These are phyloP conservation scores for Paedocypris micromegethes DNA, from an alignment of 2,797 vertebrate genomes.

Conservation along the genomic window DNA sequence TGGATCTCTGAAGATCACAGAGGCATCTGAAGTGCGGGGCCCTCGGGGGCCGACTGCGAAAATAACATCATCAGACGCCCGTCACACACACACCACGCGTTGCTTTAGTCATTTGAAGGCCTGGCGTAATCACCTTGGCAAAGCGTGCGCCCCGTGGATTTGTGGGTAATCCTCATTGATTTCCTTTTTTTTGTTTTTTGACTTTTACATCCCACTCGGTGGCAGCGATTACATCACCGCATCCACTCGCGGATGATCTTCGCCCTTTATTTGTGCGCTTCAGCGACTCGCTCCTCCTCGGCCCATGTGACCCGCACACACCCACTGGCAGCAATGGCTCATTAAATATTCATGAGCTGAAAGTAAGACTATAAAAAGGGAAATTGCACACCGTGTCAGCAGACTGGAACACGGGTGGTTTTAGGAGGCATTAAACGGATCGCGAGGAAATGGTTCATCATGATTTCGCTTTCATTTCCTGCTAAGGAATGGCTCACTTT, in stretches of 20 bases:
- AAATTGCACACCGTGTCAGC: slow-evolving; percentile 45
- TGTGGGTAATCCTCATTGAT: slow-evolving; percentile 49
- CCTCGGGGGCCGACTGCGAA: slow-evolving; percentile 20
- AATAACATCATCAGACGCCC: slow-evolving; percentile 33
- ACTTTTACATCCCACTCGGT: slow-evolving; percentile 22
- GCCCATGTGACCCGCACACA: slow-evolving; percentile 1
- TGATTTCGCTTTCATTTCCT: too few relatives aligned
- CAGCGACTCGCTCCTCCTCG: not conserved
- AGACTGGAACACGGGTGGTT: not conserved
- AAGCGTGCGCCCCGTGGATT: slow-evolving; percentile 39
- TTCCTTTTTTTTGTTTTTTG: slow-evolving; percentile 11
- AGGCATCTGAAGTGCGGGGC: slow-evolving; percentile 4
- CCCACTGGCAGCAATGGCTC: not conserved
- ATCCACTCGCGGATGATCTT: not conserved
- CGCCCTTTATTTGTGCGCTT: not conserved
- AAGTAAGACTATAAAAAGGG: slow-evolving; percentile 46
- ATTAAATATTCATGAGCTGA: slow-evolving; percentile 51
- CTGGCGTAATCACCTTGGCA: slow-evolving; percentile 41
- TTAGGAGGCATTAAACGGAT: too few relatives aligned
- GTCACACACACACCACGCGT: slow-evolving; percentile 28
- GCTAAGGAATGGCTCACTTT: too few relatives aligned
- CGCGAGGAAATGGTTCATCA: too few relatives aligned
- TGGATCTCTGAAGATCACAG: slow-evolving; percentile 5
- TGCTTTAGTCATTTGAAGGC: slow-evolving; percentile 42
- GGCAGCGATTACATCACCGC: slow-evolving; percentile 29